Evolutionary conservation across 2,888 invertebrate species (phyloP).

Genomic region (Cyclophora albipunctata): DNA sequence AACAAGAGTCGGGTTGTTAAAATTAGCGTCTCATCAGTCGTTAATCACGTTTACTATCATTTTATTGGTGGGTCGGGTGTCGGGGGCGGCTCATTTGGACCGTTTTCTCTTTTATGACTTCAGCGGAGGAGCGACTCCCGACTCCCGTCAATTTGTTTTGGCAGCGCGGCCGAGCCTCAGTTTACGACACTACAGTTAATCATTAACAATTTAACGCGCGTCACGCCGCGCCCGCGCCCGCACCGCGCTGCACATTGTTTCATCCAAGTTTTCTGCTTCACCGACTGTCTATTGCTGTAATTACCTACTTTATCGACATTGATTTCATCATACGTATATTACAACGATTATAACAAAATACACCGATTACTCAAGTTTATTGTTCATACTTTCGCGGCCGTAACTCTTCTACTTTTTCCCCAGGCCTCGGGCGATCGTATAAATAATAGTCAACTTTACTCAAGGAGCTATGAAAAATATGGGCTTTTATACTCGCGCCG

Average conservation of each 20-base stretch:
- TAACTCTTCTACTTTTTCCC: too few species aligned
- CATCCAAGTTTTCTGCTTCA: not conserved
- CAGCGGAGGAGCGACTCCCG: conserved; percentile 2
- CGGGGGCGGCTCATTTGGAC: conserved; percentile 14
- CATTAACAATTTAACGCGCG: conserved; percentile 8
- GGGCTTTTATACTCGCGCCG: too few species aligned
- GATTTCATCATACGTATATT: conserved; percentile 1
- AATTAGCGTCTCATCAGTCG: conserved; percentile 14
- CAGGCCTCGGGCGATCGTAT: too few species aligned
- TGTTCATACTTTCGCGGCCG: too few species aligned
- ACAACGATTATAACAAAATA: not conserved
- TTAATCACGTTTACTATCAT: conserved; percentile 20
- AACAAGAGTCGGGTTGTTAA: conserved; percentile 2
- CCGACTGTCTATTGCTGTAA: not conserved
- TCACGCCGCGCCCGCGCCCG: not conserved
- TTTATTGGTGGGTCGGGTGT: conserved; percentile 14
- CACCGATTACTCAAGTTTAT: too few species aligned
- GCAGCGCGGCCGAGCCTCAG: not conserved
- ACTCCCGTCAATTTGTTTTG: conserved; percentile 13
- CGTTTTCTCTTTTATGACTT: conserved; percentile 17
- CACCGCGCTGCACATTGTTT: not conserved
- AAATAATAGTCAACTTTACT: too few species aligned
- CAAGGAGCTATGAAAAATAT: too few species aligned
- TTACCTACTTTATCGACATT: conserved; percentile 1
- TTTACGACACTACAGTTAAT: conserved; percentile 8